These are phyloP conservation scores for Pampus argenteus DNA, from an alignment of 2,797 vertebrate genomes.

Conservation along the genomic window DNA sequence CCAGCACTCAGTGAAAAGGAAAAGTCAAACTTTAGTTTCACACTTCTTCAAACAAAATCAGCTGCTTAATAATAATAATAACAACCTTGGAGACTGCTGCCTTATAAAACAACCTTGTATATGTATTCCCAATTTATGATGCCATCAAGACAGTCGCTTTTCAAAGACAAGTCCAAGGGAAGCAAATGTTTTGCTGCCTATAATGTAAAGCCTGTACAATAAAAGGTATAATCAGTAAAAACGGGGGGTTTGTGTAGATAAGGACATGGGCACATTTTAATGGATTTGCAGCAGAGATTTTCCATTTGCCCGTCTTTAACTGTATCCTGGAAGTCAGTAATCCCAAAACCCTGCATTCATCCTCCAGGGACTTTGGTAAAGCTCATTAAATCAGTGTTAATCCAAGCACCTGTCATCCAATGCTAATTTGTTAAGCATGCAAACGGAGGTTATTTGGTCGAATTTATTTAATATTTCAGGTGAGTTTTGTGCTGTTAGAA, in stretches of 20 bases:
- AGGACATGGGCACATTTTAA: conserved; percentile 44
- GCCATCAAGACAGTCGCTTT: not conserved
- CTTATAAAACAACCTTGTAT: conserved; percentile 32
- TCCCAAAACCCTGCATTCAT: conserved; percentile 61
- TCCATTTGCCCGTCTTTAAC: conserved; percentile 53
- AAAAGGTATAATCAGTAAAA: conserved; percentile 22
- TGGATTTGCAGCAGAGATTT: conserved; percentile 58
- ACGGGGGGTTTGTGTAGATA: conserved; percentile 27
- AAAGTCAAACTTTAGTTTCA: not conserved
- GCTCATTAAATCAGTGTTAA: conserved; percentile 71
- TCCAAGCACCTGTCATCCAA: conserved; percentile 76
- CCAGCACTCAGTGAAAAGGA: conserved; percentile 1
- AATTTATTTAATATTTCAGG: conserved; percentile 56
- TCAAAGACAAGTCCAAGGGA: not conserved
- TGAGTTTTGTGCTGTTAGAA: conserved; percentile 25
- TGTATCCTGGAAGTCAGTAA: conserved; percentile 64
- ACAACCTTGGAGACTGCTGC: conserved; percentile 11
- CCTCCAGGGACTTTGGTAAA: conserved; percentile 65
- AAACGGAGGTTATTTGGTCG: conserved; percentile 47
- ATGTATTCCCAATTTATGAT: conserved; percentile 24
- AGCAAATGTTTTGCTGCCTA: conserved; percentile 1
- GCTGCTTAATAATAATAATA: not conserved
- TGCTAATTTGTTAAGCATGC: conserved; percentile 66
- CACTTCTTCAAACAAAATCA: not conserved
- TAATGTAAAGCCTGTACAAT: conserved; percentile 9